Conservation (phyloP, 2,888 invertebrate genomes). For the Lycophotia porphyrea region DNA sequence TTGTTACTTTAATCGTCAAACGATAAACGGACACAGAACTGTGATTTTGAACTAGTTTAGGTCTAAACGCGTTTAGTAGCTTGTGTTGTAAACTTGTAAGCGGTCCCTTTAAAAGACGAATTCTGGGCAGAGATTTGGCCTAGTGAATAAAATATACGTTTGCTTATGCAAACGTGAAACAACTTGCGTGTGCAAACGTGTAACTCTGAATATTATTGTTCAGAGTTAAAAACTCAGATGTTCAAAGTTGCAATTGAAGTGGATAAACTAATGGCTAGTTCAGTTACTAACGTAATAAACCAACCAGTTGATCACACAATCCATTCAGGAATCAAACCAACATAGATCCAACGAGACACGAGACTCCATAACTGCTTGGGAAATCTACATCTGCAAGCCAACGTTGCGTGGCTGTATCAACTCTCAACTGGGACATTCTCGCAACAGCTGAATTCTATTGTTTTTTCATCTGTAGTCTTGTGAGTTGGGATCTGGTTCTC, state of each 20-base stretch:
- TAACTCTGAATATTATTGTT: too few species aligned
- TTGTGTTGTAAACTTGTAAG: background rate
- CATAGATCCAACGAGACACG: constrained; percentile 14
- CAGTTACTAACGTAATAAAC: background rate
- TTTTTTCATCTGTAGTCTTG: constrained; percentile 54
- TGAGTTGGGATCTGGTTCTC: constrained; percentile 53
- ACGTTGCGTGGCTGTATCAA: constrained; percentile 26
- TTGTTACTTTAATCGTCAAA: background rate
- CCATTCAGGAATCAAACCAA: constrained; percentile 1
- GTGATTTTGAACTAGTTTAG: background rate
- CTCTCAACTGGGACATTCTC: constrained; percentile 38
- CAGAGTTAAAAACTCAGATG: background rate
- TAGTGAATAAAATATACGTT: background rate
- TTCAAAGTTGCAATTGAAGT: background rate
- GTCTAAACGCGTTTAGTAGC: background rate
- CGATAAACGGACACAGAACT: background rate
- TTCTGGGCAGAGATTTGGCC: background rate
- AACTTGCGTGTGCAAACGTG: too few species aligned
- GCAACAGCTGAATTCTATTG: constrained; percentile 62
- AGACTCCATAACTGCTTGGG: constrained; percentile 44
- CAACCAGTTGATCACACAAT: constrained; percentile 5
- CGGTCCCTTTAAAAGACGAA: background rate
- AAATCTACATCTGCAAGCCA: constrained; percentile 43
- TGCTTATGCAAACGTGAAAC: too few species aligned
- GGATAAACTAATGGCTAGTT: background rate